These are phyloP conservation scores for Aleiodes alternator DNA, from an alignment of 2,888 invertebrate genomes.

Conservation along the genomic window DNA sequence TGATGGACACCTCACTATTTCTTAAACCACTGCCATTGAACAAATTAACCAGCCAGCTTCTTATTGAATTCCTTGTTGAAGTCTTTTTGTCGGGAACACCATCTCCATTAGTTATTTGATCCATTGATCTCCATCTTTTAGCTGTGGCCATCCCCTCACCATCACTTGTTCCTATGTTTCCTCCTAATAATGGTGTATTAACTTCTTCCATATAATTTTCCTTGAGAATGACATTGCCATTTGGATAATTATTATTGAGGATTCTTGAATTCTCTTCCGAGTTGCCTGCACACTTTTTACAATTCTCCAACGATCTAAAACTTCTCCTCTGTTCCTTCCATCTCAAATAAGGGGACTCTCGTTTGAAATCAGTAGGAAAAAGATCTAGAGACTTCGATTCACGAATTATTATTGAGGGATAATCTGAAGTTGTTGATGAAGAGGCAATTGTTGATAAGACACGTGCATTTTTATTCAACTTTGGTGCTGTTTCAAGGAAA, in stretches of 20 bases:
- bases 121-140: constrained; percentile 88
- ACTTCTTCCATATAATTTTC: constrained; percentile 72
- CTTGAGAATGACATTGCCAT: constrained; percentile 76
- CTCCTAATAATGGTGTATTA: constrained; percentile 75
- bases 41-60: constrained; percentile 85
- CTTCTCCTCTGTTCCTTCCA: constrained; percentile 70
- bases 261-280: constrained; percentile 75
- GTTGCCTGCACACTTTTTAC: constrained; percentile 74
- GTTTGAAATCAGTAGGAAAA: constrained; percentile 75
- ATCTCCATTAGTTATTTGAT: constrained; percentile 77
- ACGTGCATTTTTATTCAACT: constrained; percentile 69
- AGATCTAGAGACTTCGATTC: constrained; percentile 83
- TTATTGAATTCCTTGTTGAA: constrained; percentile 80
- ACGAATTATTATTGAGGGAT: constrained; percentile 74
- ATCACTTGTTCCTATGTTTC: constrained; percentile 67
- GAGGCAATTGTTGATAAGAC: constrained; percentile 83
- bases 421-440: constrained; percentile 75
- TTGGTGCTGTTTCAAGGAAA: constrained; percentile 62
- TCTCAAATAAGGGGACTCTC: constrained; percentile 65
- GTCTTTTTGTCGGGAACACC: constrained; percentile 79
- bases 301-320: constrained; percentile 76
- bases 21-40: constrained; percentile 85
- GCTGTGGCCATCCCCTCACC: constrained; percentile 55
- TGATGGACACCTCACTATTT: constrained; percentile 79
- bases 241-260: constrained; percentile 78